Evolutionary conservation across 2,888 invertebrate genomes (phyloP), one percentile per base, ranked within the genome.

Genomic region (Epistrophella euchroma): DNA sequence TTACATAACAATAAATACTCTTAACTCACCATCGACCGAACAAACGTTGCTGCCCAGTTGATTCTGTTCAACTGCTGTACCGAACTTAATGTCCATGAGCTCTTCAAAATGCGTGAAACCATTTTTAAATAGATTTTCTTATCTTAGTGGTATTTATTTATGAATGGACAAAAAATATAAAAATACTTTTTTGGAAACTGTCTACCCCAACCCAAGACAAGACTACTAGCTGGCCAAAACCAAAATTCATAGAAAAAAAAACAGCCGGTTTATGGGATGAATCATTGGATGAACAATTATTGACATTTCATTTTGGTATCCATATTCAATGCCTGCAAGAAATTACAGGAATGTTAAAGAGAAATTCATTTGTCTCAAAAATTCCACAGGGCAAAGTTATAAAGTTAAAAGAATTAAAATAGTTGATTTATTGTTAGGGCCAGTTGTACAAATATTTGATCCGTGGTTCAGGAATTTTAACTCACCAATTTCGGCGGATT

Each of bases 61-160:
- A 85, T 88, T 85, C 89, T 89, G 71, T 89, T 89, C 70, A 91
- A 82, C 88, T 91, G 91, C 84, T 91, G 91, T 70, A 90, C 85
- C 66, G 90, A 89, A 43, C 89, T 89, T n/a, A 90, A 81, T 81
- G 90, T 88, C 77, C 71, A 76, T 40, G 91, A 89, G 72, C 89
- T 90, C 77, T 90, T 90, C 40, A 91, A 77, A 74, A 90, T 45
- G 79, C 90, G 90, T 76, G 90, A 79, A 80, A 91, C 89, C 91
- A 91, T 91, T 74, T 88, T 76, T 2, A 17, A 6, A 43, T 70
- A n/a, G 22, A 64, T 76, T 76, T 77, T 64, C 43, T 45, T 15
- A 47, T 66, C 7, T 35, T 7, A 45, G 35, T 47, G 13, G 19
- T 19, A 9, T 32, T 47, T 9, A 22, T 47, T 66, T 15, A 22